Conservation (phyloP, 2,797 vertebrate genomes). For the Propithecus perrieri region DNA sequence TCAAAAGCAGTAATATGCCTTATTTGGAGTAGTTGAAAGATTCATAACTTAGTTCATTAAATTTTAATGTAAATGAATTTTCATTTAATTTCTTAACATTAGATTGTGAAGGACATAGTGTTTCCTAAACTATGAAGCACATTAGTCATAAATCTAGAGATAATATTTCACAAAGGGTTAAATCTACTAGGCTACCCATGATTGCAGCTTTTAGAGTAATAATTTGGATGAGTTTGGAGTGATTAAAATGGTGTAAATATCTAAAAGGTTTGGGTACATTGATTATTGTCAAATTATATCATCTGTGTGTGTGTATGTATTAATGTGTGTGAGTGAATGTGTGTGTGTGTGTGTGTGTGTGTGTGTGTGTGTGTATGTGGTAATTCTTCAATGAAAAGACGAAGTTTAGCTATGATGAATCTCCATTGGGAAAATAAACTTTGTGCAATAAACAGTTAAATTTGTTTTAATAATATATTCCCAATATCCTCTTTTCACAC, state of each 20-base stretch:
- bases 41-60: background rate
- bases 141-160: background rate
- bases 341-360: background rate
- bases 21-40: background rate
- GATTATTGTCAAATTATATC: background rate
- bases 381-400: background rate
- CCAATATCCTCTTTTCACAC: background rate
- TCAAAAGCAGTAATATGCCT: background rate
- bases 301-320: background rate
- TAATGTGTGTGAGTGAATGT: background rate
- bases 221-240: background rate
- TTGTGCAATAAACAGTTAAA: background rate
- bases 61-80: background rate
- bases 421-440: background rate
- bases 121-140: background rate
- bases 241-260: background rate
- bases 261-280: background rate
- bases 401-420: background rate
- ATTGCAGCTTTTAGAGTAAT: background rate
- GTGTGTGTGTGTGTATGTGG: background rate
- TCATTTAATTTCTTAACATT: constrained; percentile 2
- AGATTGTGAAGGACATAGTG: background rate
- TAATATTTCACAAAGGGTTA: background rate
- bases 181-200: background rate
- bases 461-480: background rate